A percentile compares a stretch with the other conserved stretches of the same genome.
phyloP scores from a whole-genome alignment of 1,140 invertebrate species.

The Drosophila oshimai region DNA sequence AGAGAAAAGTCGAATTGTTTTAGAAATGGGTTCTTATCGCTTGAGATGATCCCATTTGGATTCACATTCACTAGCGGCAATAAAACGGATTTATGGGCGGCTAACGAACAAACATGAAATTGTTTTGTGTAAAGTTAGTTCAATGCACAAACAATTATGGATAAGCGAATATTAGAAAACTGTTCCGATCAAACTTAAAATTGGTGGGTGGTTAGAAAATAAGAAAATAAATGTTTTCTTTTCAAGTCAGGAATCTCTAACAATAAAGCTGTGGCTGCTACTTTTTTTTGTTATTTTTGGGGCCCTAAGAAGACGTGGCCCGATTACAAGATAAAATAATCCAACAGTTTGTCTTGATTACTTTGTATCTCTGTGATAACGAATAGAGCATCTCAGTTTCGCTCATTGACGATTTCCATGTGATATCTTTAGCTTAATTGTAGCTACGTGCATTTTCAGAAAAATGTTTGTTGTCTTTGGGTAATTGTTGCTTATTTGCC shows the following conservation, averaged over 20 bases:
- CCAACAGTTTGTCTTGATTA: not conserved
- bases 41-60: conserved; percentile 9
- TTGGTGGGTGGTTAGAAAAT: too few relatives aligned
- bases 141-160: too few relatives aligned
- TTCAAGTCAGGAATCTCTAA: too few relatives aligned
- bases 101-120: not conserved
- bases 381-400: not conserved
- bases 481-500: conserved; percentile 76
- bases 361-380: not conserved
- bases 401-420: conserved; percentile 26
- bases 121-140: too few relatives aligned
- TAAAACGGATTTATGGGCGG: not conserved
- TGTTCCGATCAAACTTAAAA: too few relatives aligned
- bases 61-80: not conserved
- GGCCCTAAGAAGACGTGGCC: too few relatives aligned
- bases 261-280: too few relatives aligned
- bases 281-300: too few relatives aligned
- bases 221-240: too few relatives aligned
- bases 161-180: too few relatives aligned
- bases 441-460: conserved; percentile 62
- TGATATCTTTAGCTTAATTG: conserved; percentile 67
- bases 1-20: conserved; percentile 40
- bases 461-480: conserved; percentile 65
- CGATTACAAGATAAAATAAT: too few relatives aligned
- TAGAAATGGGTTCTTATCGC: conserved; percentile 5